Base-by-base conservation (phyloP, 2,888 invertebrate species). In the Taenaris catops region DNA sequence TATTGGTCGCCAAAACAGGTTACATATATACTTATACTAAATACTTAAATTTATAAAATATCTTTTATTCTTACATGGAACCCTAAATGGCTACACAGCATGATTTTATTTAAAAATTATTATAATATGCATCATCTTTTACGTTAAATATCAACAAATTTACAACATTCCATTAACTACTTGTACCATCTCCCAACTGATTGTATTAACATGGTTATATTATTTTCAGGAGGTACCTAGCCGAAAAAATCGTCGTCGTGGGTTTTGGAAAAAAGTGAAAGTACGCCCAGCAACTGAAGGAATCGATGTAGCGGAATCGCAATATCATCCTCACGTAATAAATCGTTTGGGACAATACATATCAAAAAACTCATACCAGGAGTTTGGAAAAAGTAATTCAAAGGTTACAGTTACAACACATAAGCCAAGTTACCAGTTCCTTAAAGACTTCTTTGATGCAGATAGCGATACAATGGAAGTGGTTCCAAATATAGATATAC, bases 281-380 rank as follows among this genome's bases (percentile, higher is more conserved):
- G 90, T 91, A 11, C 87, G 88, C 25, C 89, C 90, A 2, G 72
- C 69, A 4, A 59, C 74, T 2, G 95, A 94, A 63, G 89, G 90
- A 10, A 91, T 95, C 29, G 94, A 94, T 57, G 89, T 90, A 0
- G 94, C 95, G 0, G 95, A 95, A 65, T 94, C 94, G 0, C 95
- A 95, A 67, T 83, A 81, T 56, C 87, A 86, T 51, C 46, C 67
- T 1, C 92, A 91, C 56, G 88, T 93, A 14, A 91, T 88, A 2
- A 80, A 89, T 45, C 74, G 84, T 40, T 63, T 88, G 2, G 75
- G 73, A 24, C 63, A 73, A 47, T 46, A 60, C 3, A 46, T 74
- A 7, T 55, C 65, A 8, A 68, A 67, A 45, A 53, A 49, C 8
- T 41, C 51, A 3, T 62, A 72, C 34, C 65, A 65, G 2, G 79